Base-by-base conservation (phyloP, 2,797 vertebrate species). In the Apogon talboti region DNA sequence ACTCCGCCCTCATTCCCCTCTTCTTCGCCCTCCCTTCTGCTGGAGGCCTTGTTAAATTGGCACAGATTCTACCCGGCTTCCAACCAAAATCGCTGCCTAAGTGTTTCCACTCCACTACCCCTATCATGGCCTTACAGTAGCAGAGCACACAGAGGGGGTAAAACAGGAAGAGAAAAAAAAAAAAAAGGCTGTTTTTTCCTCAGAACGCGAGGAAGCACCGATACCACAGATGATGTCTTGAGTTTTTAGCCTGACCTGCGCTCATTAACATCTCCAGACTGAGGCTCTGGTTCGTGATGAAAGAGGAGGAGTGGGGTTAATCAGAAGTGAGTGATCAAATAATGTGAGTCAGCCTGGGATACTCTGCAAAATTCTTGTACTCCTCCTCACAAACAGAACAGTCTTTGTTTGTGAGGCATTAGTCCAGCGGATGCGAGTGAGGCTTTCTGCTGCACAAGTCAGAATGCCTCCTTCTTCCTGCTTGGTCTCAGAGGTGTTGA, bases 401-500 rank as follows among this genome's bases (percentile, higher is more conserved):
- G 28, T 35, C 91, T 91, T 92, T 91, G 87, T 91, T 88, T 79
- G 73, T 33, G 52, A 21, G 81, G 85, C 74, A 61, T 73, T 62
- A 67, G 82, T 46, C 38, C 46, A 86, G 76, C 83, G 87, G 90
- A 91, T 81, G 86, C 63, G 46, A 88, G 60, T 1, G 67, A 71
- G 74, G 69, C 80, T 56, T 83, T 86, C 76, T 76, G 75, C 85
- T 64, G 84, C 83, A 73, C 46, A 54, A 85, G 75, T 78, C 75
- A 59, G 78, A 85, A 66, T 65, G 85, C 58, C 73, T 85, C 76
- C 72, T 78, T 80, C 88, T 92, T 92, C 90, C 91, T 91, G 90
- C 83, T 70, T 19, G 38, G 88, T 90, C 90, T 91, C 92, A 46
- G 87, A 91, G 89, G 91, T 90, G 89, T 83, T 85, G 86, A 90